These are phyloP conservation scores for Glaucomys volans DNA, from an alignment of 2,113 vertebrate species.

Conservation along the genomic window DNA sequence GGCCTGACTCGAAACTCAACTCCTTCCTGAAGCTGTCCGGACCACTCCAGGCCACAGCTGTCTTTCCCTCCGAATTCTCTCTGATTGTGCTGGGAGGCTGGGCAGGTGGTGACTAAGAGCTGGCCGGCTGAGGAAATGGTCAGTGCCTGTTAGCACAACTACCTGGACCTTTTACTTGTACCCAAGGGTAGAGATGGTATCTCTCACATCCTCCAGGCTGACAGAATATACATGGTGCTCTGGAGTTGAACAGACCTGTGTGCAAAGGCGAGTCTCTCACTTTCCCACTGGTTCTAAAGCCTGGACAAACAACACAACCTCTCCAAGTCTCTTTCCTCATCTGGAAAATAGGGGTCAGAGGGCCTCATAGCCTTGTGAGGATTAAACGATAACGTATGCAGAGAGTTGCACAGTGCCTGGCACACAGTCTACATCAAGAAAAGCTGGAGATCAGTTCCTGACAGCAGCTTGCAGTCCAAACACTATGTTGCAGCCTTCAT, in stretches of 20 bases:
- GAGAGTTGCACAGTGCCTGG: neutral
- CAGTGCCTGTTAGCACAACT: neutral
- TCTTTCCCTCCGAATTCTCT: neutral
- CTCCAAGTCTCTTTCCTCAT: constrained; percentile 46
- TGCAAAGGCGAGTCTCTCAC: neutral
- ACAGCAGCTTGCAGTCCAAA: constrained; percentile 44
- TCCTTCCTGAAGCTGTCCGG: neutral
- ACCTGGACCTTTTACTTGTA: neutral
- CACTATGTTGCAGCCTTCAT: constrained; percentile 42
- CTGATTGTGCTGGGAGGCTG: neutral
- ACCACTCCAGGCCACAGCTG: neutral
- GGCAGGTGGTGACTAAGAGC: neutral
- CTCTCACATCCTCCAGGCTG: neutral
- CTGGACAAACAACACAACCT: neutral
- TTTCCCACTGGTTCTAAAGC: neutral
- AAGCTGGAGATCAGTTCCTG: constrained; percentile 60
- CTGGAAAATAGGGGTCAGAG: neutral
- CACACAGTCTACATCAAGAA: constrained; percentile 26
- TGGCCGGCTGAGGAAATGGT: neutral
- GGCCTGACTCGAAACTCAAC: neutral
- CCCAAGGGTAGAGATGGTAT: neutral
- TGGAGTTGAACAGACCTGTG: neutral
- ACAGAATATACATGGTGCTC: neutral
- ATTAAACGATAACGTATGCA: constrained; percentile 52
- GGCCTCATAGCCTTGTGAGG: neutral